Percentiles rank a stretch among this genome's conserved stretches.
phyloP scores from a whole-genome alignment of 2,797 vertebrate genomes.

The Cheirogaleus major region DNA sequence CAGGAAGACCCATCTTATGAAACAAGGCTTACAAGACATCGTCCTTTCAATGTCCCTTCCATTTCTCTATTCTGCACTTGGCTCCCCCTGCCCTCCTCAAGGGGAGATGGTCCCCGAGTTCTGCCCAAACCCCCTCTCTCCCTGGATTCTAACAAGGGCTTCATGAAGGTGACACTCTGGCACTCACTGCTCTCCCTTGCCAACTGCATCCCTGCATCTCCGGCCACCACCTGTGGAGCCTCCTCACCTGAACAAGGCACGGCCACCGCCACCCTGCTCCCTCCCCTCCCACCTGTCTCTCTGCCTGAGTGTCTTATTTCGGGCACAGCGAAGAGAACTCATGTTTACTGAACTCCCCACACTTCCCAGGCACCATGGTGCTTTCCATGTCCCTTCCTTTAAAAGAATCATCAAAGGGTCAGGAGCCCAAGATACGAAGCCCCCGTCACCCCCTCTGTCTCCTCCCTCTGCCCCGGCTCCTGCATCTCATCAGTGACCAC shows the following conservation, averaged over 20 bases:
- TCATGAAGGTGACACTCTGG: background rate
- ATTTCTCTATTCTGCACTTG: background rate
- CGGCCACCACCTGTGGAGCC: background rate
- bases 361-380: background rate
- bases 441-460: background rate
- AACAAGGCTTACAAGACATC: background rate
- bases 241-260: background rate
- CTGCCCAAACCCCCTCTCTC: background rate
- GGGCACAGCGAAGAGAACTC: constrained; percentile 31
- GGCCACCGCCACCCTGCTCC: background rate
- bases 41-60: background rate
- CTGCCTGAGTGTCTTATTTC: constrained; percentile 1
- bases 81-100: background rate
- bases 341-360: constrained; percentile 19
- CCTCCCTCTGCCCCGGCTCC: background rate
- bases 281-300: background rate
- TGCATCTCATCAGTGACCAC: background rate
- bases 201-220: constrained; percentile 13
- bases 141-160: background rate
- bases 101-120: background rate
- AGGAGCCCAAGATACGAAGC: background rate
- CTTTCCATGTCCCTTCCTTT: background rate
- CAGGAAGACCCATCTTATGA: background rate
- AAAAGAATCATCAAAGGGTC: background rate
- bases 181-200: background rate